Percentiles rank a stretch among this genome's conserved stretches.
Conservation (phyloP, 2,888 invertebrate species). For the Pristionchus maxplancki region DNA sequence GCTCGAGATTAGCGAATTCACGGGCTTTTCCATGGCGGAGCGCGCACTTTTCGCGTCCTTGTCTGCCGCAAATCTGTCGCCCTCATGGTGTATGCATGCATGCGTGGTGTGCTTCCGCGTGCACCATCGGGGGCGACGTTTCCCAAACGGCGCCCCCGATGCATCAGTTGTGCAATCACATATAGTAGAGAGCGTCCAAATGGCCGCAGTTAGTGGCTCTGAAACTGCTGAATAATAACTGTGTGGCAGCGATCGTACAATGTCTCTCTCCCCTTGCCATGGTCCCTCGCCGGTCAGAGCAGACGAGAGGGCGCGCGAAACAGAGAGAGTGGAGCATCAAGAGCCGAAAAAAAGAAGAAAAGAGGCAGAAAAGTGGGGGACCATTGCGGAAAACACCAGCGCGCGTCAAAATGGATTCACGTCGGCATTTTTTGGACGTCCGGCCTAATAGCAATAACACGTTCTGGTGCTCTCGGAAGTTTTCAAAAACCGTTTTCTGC, state of each 20-base stretch:
- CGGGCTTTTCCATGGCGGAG: not conserved
- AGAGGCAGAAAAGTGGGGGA: not conserved
- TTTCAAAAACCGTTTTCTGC: not conserved
- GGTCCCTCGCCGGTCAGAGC: not conserved
- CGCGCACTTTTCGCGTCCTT: not conserved
- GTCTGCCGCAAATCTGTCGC: not conserved
- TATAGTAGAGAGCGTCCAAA: not conserved
- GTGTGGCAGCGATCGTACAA: not conserved
- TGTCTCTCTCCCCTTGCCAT: not conserved
- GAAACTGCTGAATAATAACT: constrained; percentile 38
- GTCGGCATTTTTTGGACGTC: not conserved
- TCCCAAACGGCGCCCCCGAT: not conserved
- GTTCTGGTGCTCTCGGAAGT: not conserved
- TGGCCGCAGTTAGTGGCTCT: constrained; percentile 10
- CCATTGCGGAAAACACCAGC: not conserved
- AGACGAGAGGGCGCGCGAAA: not conserved
- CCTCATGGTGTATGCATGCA: constrained; percentile 16
- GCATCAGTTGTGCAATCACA: not conserved
- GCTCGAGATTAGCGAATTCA: not conserved
- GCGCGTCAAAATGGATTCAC: not conserved
- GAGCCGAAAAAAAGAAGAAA: not conserved
- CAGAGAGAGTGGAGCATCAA: not conserved
- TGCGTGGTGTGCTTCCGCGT: not conserved
- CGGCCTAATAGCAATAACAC: not conserved
- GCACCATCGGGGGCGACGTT: not conserved